Base-by-base conservation (phyloP, 2,888 invertebrate species). In the Selenia dentaria region DNA sequence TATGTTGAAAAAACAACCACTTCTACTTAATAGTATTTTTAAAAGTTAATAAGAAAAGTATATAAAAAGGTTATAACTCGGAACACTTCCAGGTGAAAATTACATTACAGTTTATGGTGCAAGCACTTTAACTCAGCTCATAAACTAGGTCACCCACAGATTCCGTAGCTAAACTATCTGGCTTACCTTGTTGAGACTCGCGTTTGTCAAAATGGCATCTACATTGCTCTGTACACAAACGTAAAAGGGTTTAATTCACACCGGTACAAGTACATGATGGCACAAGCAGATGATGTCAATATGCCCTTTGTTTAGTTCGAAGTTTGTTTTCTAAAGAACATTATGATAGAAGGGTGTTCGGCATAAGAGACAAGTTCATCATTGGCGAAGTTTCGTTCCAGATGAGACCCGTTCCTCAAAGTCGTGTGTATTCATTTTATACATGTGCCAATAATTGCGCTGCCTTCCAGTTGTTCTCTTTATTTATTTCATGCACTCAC, bases 351-450 rank as follows among this genome's bases (percentile, higher is more conserved):
- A 38, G 50, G 44, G 36, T 35, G 50, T 41, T 46, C 6, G 32
- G 26, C 14, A n/a, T n/a, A 25, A 37, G 36, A 34, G 43, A 43
- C 40, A 50, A 53, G 47, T 50, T 55, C 32, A 36, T 45, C 46
- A 48, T 32, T 43, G 27, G 20, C 36, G 8, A 24, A 42, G 35
- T 40, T 44, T 42, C 4, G 25, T 26, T 10, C 40, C 59, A 55
- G 53, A 48, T 54, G 55, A 29, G 53, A 50, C 50, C 48, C 37
- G 50, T 51, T 44, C 54, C 20, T 49, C 51, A 51, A 51, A 43
- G 31, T 13, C 36, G 26, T 11, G 22, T 20, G 8, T n/a, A n/a
- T 16, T 13, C 8, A 12, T 8, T 31, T 28, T 25, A 16, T 8
- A 25, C 14, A 14, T 41, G 1, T 6, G 2, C 18, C 4, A 18